Evolutionary conservation across 2,113 vertebrate species (phyloP), one percentile per base, ranked within the genome.

Genomic region (Limnothrissa miodon): DNA sequence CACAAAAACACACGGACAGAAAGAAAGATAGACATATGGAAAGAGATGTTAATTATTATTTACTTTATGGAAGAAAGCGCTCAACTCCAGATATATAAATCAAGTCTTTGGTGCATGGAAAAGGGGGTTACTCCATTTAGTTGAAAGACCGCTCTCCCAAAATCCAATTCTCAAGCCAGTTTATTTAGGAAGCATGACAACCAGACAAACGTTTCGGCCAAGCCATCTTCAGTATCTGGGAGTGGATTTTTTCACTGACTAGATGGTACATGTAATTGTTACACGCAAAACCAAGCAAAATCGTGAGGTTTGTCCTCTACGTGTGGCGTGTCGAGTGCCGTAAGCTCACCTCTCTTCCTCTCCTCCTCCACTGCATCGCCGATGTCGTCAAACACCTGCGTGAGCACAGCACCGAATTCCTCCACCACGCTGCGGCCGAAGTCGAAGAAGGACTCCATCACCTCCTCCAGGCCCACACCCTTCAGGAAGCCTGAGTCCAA

Each of bases 391-490:
- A 97, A 92, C 4, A 84, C 92, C 8, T 95, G 89, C 0, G 92
- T 94, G 86, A 97, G 90, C 84, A 94, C 92, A 8, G 96, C 91
- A 3, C 94, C 93, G 83, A 98, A 92, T 45, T 95, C 95, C 84
- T 95, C 93, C 29, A 96, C 93, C 88, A 97, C 83, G 0, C 93
- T 95, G 85, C 89, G 94, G 6, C 96, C 95, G 81, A 98, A 96
- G 88, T 97, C 95, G 82, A 93, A 94, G 90, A 97, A 93, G 53
- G 81, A 88, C 86, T 97, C 96, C 81, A 99, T 84, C 87, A 97
- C 93, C 53, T 91, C 89, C 0, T 96, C 92, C 83, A 95, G 46
- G 0, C 92, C 94, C 92, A 95, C 94, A 0, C 92, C 94, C 84
- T 94, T 94, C 85, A 94, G 82, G 81, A 92, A 88, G 80, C 92